Conservation (phyloP, 2,797 vertebrate genomes). For the Pangasius krempfi region DNA sequence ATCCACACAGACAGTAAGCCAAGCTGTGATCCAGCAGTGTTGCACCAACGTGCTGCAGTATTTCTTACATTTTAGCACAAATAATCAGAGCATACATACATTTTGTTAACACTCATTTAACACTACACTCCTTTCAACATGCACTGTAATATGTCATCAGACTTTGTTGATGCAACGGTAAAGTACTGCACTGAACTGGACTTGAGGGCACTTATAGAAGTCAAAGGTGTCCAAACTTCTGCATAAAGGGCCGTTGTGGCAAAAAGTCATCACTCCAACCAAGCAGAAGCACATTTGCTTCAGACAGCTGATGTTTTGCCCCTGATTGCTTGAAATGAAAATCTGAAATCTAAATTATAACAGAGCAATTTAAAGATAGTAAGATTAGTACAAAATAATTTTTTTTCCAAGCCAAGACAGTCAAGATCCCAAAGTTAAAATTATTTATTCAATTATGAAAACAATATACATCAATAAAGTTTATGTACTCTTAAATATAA, state of each 20-base stretch:
- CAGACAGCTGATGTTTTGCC: not conserved
- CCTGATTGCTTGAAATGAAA: not conserved
- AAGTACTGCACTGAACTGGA: not conserved
- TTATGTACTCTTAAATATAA: conserved; percentile 20
- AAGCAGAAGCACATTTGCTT: not conserved
- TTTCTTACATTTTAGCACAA: not conserved
- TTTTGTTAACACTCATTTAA: not conserved
- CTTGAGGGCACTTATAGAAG: not conserved
- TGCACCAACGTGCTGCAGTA: not conserved
- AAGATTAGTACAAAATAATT: not conserved
- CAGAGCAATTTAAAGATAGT: not conserved
- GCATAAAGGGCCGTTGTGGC: not conserved
- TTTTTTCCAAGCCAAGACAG: not conserved
- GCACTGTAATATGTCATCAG: not conserved
- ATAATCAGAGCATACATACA: not conserved
- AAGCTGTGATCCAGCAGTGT: not conserved
- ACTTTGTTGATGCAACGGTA: not conserved
- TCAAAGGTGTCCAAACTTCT: not conserved
- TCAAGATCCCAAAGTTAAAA: conserved; percentile 22
- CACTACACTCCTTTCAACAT: not conserved
- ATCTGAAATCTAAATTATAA: not conserved
- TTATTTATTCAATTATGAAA: conserved; percentile 52
- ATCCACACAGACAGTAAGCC: not conserved
- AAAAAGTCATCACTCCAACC: not conserved
- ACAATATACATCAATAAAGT: conserved; percentile 24